Conservation (phyloP, 2,797 vertebrate genomes). For the Myotis daubentonii region DNA sequence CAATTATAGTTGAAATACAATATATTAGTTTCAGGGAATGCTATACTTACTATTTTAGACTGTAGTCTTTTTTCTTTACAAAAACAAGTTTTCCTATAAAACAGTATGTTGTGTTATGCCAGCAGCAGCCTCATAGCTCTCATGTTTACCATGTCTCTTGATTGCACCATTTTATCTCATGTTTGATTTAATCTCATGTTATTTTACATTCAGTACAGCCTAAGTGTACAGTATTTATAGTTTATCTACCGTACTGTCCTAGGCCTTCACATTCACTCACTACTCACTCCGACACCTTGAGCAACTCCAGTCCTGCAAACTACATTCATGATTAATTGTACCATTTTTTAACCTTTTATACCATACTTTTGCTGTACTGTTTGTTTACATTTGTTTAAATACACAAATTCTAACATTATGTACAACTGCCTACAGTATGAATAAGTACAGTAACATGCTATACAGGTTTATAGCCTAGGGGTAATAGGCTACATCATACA, state of each 20-base stretch:
- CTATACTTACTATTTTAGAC: background rate
- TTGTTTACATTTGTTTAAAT: background rate
- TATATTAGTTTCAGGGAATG: background rate
- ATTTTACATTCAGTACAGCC: background rate
- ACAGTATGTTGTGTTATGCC: background rate
- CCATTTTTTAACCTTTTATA: background rate
- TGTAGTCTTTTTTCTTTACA: background rate
- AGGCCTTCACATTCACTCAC: background rate
- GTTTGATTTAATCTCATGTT: background rate
- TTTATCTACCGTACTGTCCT: background rate
- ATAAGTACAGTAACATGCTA: background rate
- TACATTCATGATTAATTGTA: background rate
- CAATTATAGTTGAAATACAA: background rate
- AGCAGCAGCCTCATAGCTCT: background rate
- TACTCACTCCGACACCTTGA: background rate
- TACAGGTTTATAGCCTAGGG: background rate
- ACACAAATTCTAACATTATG: background rate
- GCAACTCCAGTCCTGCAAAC: background rate
- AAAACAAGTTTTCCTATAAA: background rate
- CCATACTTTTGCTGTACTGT: background rate
- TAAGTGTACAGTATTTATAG: background rate
- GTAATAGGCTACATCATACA: background rate
- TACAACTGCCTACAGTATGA: background rate
- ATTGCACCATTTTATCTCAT: background rate
- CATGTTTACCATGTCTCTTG: background rate